These are phyloP conservation scores for Mormyrops attenuatus DNA, from an alignment of 2,797 vertebrate genomes.

Conservation along the genomic window DNA sequence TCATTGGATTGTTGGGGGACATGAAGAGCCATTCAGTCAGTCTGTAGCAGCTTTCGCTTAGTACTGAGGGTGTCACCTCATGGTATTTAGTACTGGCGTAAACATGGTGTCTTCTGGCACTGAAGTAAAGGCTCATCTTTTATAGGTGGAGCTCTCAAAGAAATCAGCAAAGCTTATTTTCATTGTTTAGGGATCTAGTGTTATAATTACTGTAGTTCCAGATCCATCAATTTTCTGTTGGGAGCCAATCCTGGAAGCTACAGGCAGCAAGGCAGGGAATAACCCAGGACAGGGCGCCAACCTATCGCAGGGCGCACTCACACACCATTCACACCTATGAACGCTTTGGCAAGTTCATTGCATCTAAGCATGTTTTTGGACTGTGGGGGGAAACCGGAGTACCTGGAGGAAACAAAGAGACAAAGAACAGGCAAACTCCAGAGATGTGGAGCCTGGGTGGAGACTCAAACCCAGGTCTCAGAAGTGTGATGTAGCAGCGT, in stretches of 20 bases:
- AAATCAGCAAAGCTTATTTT: background rate
- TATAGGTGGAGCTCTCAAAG: background rate
- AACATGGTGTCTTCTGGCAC: background rate
- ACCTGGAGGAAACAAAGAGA: background rate
- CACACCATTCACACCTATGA: background rate
- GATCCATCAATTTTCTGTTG: background rate
- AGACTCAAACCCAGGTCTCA: background rate
- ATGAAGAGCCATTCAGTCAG: background rate
- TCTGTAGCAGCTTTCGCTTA: background rate
- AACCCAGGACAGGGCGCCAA: background rate
- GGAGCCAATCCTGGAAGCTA: background rate
- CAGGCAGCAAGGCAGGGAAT: background rate
- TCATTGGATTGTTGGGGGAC: background rate
- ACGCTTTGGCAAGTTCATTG: background rate
- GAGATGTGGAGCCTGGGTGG: background rate
- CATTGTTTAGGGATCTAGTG: background rate
- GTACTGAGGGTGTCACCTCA: background rate
- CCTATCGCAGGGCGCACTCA: background rate
- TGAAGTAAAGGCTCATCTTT: background rate
- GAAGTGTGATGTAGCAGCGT: background rate
- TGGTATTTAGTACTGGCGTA: background rate
- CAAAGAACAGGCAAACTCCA: background rate
- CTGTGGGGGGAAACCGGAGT: background rate
- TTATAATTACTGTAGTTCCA: background rate
- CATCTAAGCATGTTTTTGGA: background rate